These are phyloP conservation scores for Galago senegalensis DNA, from an alignment of 2,797 vertebrate genomes.

Conservation along the genomic window DNA sequence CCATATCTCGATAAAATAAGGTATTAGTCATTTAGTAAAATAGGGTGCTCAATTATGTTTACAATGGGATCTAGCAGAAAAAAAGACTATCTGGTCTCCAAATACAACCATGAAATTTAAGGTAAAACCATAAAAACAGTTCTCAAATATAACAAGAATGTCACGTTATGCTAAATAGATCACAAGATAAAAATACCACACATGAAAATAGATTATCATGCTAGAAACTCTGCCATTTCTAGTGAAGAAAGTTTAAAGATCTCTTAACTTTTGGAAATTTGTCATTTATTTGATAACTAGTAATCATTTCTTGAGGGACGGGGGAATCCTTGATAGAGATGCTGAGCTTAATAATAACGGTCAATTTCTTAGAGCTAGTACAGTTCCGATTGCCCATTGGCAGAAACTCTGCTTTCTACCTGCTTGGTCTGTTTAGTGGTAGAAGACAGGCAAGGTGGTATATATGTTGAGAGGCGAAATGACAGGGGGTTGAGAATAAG, in stretches of 20 bases:
- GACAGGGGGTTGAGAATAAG: not conserved
- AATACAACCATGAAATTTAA: constrained; percentile 45
- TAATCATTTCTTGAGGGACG: constrained; percentile 12
- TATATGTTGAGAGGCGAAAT: not conserved
- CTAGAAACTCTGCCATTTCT: constrained; percentile 23
- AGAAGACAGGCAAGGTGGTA: not conserved
- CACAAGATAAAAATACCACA: constrained; percentile 39
- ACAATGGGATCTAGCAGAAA: not conserved
- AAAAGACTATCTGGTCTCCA: not conserved
- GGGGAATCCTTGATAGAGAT: not conserved
- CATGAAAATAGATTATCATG: not conserved
- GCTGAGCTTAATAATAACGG: constrained; percentile 38
- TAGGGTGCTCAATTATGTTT: not conserved
- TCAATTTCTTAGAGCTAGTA: constrained; percentile 18
- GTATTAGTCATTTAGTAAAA: not conserved
- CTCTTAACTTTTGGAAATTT: constrained; percentile 37
- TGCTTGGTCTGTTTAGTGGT: not conserved
- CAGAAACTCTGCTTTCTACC: not conserved
- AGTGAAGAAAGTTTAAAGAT: constrained; percentile 32
- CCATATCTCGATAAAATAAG: not conserved
- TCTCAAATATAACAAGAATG: constrained; percentile 45
- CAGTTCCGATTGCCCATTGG: not conserved
- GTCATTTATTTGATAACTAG: constrained; percentile 18
- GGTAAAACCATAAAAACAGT: not conserved
- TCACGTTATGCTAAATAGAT: constrained; percentile 30